Percentiles rank a stretch among this genome's conserved stretches.
Evolutionary conservation across 1,140 invertebrate genomes (phyloP).

Genomic region (Linepithema humile): DNA sequence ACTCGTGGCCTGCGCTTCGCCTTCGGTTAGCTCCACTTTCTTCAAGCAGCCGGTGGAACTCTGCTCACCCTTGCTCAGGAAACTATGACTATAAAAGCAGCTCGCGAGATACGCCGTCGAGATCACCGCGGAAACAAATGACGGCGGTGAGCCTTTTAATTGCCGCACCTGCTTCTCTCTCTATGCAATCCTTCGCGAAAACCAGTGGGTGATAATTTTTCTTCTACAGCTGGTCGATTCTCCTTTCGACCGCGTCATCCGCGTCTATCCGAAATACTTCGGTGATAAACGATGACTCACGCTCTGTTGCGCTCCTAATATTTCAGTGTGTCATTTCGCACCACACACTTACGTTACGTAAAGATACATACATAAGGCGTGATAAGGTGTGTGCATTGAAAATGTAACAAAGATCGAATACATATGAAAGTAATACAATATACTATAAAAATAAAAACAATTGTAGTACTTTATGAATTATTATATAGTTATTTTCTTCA

Average conservation of each 20-base stretch:
- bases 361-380: not conserved
- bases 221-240: conserved; percentile 73
- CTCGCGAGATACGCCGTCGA: conserved; percentile 71
- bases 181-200: conserved; percentile 44
- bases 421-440: no score
- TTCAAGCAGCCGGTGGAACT: conserved; percentile 32
- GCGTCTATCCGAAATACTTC: conserved; percentile 25
- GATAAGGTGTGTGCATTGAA: not conserved
- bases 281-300: conserved; percentile 42
- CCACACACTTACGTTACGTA: no score
- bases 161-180: conserved; percentile 72
- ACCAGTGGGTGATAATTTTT: conserved; percentile 69
- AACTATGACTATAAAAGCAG: conserved; percentile 73
- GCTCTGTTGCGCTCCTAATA: conserved; percentile 19
- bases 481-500: not conserved
- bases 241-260: conserved; percentile 63
- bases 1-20: conserved; percentile 32
- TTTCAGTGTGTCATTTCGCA: not conserved
- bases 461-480: not conserved
- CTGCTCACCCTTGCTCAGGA: conserved; percentile 55
- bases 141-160: conserved; percentile 75
- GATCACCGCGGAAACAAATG: conserved; percentile 77
- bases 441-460: not conserved
- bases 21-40: conserved; percentile 48
- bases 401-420: not conserved